phyloP scores from a whole-genome alignment of 2,113 vertebrate species.

The Microtus oregoni region DNA sequence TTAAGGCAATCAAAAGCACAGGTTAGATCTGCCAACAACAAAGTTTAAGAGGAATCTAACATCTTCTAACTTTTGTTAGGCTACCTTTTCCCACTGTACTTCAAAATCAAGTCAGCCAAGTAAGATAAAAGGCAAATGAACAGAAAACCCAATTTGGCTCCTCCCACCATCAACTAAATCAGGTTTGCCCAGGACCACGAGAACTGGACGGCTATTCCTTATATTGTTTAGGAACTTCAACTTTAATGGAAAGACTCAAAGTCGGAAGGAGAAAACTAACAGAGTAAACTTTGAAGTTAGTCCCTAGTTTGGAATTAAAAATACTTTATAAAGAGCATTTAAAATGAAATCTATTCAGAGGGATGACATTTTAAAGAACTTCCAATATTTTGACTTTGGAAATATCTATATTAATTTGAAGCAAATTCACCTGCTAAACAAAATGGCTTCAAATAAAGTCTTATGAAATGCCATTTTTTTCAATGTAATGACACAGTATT shows the following conservation, averaged over 20 bases:
- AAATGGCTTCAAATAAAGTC: conserved; percentile 49
- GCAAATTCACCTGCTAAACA: conserved; percentile 54
- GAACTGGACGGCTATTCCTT: conserved; percentile 12
- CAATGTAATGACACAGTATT: conserved; percentile 20
- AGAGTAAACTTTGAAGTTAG: conserved; percentile 7
- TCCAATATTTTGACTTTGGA: not conserved
- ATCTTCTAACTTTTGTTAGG: not conserved
- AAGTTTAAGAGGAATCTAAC: conserved; percentile 59
- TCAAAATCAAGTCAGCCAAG: conserved; percentile 50
- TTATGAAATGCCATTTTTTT: conserved; percentile 52
- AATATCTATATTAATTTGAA: conserved; percentile 52
- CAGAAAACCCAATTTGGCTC: conserved; percentile 25
- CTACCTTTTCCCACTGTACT: not conserved
- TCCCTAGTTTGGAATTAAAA: conserved; percentile 46
- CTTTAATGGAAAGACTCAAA: conserved; percentile 52
- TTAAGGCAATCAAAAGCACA: conserved; percentile 30
- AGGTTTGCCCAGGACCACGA: conserved; percentile 9
- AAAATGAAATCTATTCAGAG: conserved; percentile 29
- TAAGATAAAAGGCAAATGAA: conserved; percentile 60
- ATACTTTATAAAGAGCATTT: conserved; percentile 46
- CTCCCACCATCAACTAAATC: not conserved
- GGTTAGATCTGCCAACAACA: conserved; percentile 22
- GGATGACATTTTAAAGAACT: conserved; percentile 33
- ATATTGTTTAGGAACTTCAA: conserved; percentile 37
- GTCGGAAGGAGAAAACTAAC: conserved; percentile 22